Percentiles rank a stretch among this genome's conserved stretches.
Conservation (phyloP, 2,797 vertebrate genomes). For the Sarcophilus harrisii region DNA sequence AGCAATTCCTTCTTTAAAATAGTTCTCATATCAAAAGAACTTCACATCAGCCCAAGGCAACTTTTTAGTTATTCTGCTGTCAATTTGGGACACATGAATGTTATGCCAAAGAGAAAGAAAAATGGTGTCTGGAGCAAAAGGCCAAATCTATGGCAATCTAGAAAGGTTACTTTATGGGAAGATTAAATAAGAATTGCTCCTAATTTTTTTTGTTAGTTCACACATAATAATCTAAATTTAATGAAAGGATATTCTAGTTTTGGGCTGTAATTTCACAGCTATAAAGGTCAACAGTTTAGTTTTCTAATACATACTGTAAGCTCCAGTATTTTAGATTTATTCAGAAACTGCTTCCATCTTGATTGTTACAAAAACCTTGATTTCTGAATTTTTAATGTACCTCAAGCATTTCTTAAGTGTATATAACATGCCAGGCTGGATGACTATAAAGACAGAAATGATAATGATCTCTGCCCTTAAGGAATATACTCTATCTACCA, state of each 20-base stretch:
- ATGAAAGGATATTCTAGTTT: constrained; percentile 55
- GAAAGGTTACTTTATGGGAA: constrained; percentile 68
- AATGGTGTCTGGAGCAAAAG: constrained; percentile 63
- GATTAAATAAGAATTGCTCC: constrained; percentile 59
- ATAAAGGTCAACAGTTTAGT: constrained; percentile 35
- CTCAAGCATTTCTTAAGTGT: not conserved
- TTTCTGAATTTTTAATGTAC: not conserved
- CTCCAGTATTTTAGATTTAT: not conserved
- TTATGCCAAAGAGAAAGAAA: constrained; percentile 32
- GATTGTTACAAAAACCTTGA: not conserved
- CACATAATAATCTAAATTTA: constrained; percentile 49
- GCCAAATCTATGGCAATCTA: not conserved
- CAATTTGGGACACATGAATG: not conserved
- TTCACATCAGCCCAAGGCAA: constrained; percentile 41
- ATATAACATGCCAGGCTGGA: not conserved
- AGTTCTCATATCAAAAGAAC: constrained; percentile 1
- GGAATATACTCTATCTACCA: not conserved
- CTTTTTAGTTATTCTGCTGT: not conserved
- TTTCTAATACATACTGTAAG: not conserved
- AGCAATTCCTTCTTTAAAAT: constrained; percentile 24
- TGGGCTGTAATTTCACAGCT: constrained; percentile 49
- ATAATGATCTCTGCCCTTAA: not conserved
- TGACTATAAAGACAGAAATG: not conserved
- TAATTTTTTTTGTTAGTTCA: constrained; percentile 54
- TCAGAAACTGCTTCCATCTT: not conserved